Evolutionary conservation across 1,140 invertebrate species (phyloP), one percentile per base, ranked within the genome.

Genomic region (Drosophila jambulina): DNA sequence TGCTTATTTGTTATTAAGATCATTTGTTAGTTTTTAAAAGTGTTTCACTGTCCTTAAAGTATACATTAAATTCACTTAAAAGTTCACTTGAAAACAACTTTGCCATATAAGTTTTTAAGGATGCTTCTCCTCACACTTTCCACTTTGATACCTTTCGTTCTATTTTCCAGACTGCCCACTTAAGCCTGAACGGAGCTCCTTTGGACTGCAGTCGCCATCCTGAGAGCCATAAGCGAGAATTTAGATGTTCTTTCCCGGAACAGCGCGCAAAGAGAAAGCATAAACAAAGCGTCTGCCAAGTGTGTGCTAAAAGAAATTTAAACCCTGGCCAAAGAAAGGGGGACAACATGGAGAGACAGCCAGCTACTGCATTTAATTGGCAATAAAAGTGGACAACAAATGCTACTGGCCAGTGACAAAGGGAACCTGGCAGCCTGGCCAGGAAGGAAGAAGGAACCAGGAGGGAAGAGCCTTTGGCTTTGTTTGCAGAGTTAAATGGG

Each of bases 311-410:
- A 71, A 64, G 46, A 63, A 74, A 79, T 69, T 70, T 62, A 62
- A 64, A 78, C 32, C 62, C 54, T 27, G 45, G 53, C 1, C 15
- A 36, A 21, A 13, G 46, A 32, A 58, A 17, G 3, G 15, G 34
- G 42, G 42, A 40, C 19, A 49, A 40, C 19, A 23, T 3, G 36
- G 27, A 21, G 38, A 36, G 21, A 29, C 43, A 67, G 69, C 38
- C 63, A 88, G 76, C 72, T 80, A 78, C 69, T 82, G 68, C 61
- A 75, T 82, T 91, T 91, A 90, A 91, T 90, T 86, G 82, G 54
- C 82, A 90, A 91, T 90, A 82, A 91, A 90, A 91, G 76, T 79
- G 85, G 69, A 68, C 85, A 85, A 68, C 78, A 75, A 84, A 78
- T 72, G 77, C 62, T 57, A 56, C 38, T 54, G 49, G 53, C 32